Evolutionary conservation across 2,888 invertebrate genomes (phyloP), one percentile per base, ranked within the genome.

Genomic region (Cybosia mesomella): DNA sequence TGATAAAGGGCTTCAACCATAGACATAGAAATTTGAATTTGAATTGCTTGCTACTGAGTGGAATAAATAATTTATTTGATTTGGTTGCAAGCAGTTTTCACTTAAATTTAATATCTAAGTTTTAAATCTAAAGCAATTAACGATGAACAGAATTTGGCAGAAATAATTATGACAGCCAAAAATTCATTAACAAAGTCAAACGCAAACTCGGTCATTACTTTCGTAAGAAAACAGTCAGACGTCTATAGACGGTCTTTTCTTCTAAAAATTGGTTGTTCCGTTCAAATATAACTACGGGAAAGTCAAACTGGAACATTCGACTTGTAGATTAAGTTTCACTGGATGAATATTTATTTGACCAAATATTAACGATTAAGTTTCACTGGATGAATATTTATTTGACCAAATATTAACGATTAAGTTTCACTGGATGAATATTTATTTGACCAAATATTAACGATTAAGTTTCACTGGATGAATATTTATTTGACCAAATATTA

Each of bases 121-220:
- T 49, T 61, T 43, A 28, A 61, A 22, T 18, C 4, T 18, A 39
- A 60, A 39, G 39, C 43, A 24, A 15, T 24, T 39, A 43, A 60
- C 39, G 39, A 18, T 36, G 34, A 57, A 57, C 39, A 39, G 28
- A 57, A n/a, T 55, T 36, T 22, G 34, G n/a, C 18, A 39, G 64
- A 39, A 64, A 39, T 36, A 28, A 57, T 22, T 36, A 63, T 34
- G 57, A 8, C 64, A 1, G 22, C 36, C 28, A 28, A 64, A 63
- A 64, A 57, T 64, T 57, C 24, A 64, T 57, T 64, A 64, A 11
- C 24, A 57, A 64, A 64, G 64, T 64, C n/a, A 64, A 64, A 64
- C 39, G 21, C 22, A 36, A 55, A 64, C 28, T 64, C 57, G n/a
- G 43, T n/a, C 39, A 39, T 57, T 64, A 39, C 32, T 64, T 64